Evolutionary conservation across 2,888 invertebrate genomes (phyloP).

Genomic region (Epirrhoe alternata): DNA sequence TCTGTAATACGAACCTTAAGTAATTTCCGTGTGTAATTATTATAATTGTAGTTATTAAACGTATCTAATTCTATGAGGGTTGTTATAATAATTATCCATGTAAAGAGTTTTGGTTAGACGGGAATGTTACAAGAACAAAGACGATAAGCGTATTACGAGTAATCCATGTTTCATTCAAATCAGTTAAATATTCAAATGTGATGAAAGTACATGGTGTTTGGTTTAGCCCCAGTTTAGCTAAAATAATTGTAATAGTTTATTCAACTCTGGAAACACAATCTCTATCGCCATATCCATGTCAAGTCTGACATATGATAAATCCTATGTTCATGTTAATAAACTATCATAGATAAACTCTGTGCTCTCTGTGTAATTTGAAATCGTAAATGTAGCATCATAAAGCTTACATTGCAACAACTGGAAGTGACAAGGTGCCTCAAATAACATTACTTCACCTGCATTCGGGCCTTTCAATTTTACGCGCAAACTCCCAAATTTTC

Average conservation of each 20-base stretch:
- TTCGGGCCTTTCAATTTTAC: slow-evolving; percentile 47
- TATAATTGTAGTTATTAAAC: no score
- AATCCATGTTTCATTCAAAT: no score
- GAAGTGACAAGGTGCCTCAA: not conserved
- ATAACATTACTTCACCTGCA: slow-evolving; percentile 20
- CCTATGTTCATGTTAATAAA: not conserved
- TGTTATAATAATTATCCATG: no score
- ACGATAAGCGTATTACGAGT: no score
- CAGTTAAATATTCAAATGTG: no score
- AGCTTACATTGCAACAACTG: not conserved
- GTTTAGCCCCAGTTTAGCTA: no score
- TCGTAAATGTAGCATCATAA: not conserved
- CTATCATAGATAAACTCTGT: not conserved
- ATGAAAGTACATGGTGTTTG: no score
- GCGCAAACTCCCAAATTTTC: slow-evolving; percentile 40
- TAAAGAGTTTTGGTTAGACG: no score
- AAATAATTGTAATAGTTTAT: not conserved
- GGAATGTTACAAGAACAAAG: no score
- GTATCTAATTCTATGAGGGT: no score
- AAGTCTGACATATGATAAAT: not conserved
- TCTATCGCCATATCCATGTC: not conserved
- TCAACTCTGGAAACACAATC: not conserved
- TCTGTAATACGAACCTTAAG: no score
- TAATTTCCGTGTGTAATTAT: no score
- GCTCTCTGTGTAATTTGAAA: not conserved